Conservation (phyloP, 2,113 vertebrate genomes). For the Eretmochelys imbricata region DNA sequence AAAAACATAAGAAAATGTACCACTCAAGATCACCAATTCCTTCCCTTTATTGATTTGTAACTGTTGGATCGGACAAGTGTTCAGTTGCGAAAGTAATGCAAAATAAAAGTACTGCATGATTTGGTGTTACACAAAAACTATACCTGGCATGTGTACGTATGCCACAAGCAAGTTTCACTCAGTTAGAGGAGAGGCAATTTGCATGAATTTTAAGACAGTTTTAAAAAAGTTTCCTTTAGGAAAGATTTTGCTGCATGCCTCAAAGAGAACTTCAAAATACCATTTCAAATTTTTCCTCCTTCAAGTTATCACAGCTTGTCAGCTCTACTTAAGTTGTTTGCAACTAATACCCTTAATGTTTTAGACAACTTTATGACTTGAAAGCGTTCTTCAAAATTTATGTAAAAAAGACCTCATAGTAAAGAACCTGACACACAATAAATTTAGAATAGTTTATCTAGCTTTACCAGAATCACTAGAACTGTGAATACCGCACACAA, state of each 20-base stretch:
- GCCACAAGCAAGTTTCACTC: constrained; percentile 9
- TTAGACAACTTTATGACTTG: background rate
- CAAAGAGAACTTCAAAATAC: background rate
- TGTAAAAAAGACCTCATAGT: rapidly evolving
- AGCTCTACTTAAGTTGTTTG: background rate
- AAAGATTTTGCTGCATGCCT: rapidly evolving
- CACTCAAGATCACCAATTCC: background rate
- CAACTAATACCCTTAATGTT: background rate
- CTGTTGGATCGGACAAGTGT: background rate
- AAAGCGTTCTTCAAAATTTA: background rate
- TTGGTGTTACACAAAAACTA: constrained; percentile 6
- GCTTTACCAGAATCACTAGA: background rate
- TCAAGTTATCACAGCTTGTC: background rate
- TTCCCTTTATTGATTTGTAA: background rate
- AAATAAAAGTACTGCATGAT: background rate
- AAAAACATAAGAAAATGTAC: background rate
- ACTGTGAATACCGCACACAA: rapidly evolving
- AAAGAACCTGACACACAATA: background rate
- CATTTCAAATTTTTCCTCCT: background rate
- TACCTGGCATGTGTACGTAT: rapidly evolving
- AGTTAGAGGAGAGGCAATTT: background rate
- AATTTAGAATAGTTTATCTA: background rate
- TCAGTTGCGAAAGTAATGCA: background rate
- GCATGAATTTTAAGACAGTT: background rate
- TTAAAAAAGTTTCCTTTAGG: background rate